Base-by-base conservation (phyloP, 1,140 invertebrate genomes). In the Drosophila varians region DNA sequence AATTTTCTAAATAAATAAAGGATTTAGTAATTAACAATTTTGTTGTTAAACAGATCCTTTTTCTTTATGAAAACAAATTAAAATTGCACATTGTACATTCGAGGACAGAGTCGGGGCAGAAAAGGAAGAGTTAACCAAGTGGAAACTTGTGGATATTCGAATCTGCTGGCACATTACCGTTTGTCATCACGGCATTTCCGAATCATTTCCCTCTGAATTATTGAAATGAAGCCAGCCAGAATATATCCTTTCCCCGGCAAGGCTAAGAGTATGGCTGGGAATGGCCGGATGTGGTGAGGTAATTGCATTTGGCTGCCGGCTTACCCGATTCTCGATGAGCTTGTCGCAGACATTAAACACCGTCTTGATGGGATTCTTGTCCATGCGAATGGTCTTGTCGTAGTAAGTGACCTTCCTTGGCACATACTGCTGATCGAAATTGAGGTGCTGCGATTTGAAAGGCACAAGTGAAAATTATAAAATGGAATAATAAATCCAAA, bases 291-390 rank as follows among this genome's bases (percentile, higher is more conserved):
- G 31, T 56, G 49, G 26, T 6, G 21, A 47, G 23, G 49, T 77
- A 74, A 83, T 83, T 83, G 74, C 62, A 83, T 83, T 77, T 77
- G 19, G 43, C 36, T 16, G 14, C 36, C 26, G 49, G 40, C 93
- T 93, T 91, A 95, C 95, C 77, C 94, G 92, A 77, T 95, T 93
- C 5, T 95, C 94, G 69, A 97, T 98, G 5, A 99, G 93, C 90
- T 96, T 94, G 83, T 97, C 97, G 92, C 98, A 99, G 34, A 99
- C 96, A 90, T 96, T 97, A 21, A 98, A 92, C 11, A 98, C 98
- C 0, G 97, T 98, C 75, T 96, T 94, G 61, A 99, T 99, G 1
- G 98, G 98, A 92, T 99, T 99, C 38, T 95, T 94, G 91, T 98
- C 97, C 96, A 99, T 99, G 45, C 95, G 92, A 79, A 98, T 97